phyloP scores from a whole-genome alignment of 2,113 vertebrate genomes.

The Melozone crissalis region DNA sequence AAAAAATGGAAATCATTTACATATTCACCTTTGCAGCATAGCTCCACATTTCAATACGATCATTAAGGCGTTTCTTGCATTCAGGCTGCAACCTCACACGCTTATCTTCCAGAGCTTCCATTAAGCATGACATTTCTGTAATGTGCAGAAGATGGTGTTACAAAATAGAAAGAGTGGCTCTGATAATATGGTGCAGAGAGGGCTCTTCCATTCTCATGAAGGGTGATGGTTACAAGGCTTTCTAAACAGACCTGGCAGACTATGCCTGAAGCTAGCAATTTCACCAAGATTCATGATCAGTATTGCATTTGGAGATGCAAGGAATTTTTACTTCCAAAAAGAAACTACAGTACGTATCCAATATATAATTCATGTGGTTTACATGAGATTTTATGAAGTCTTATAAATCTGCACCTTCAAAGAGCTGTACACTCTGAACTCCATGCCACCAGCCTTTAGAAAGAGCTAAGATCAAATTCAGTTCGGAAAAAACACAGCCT shows the following conservation, averaged over 20 bases:
- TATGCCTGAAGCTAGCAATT: background rate
- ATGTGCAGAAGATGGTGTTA: background rate
- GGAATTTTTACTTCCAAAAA: background rate
- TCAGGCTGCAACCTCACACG: slow-evolving; percentile 94
- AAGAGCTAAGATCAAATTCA: background rate
- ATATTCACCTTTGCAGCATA: slow-evolving; percentile 92
- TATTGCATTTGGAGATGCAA: background rate
- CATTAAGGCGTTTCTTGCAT: slow-evolving; percentile 97
- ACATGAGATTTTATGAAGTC: background rate
- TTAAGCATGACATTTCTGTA: slow-evolving; percentile 97
- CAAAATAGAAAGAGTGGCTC: background rate
- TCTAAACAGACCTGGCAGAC: background rate
- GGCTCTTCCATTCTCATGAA: background rate
- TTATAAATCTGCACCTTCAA: background rate
- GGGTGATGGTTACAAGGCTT: background rate
- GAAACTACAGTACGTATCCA: background rate
- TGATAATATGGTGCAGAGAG: background rate
- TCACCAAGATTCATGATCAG: background rate
- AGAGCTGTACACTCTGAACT: background rate
- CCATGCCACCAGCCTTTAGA: background rate
- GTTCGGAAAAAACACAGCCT: background rate
- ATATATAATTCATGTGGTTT: background rate
- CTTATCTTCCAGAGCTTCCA: slow-evolving; percentile 96
- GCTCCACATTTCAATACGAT: slow-evolving; percentile 98
- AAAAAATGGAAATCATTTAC: background rate